Percentiles rank a stretch among this genome's conserved stretches.
Conservation (phyloP, 2,797 vertebrate species). For the Nasua narica region DNA sequence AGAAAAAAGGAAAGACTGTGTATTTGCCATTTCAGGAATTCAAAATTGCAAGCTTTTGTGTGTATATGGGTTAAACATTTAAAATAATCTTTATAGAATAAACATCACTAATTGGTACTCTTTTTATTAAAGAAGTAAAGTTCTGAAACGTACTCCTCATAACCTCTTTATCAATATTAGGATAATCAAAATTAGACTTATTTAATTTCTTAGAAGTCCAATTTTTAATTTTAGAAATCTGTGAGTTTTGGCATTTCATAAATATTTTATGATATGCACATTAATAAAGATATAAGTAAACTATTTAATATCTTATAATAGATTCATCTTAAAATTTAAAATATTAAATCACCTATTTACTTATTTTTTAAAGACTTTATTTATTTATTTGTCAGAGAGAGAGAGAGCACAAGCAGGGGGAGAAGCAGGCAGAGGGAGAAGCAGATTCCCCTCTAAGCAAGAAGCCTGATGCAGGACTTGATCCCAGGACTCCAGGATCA, state of each 20-base stretch:
- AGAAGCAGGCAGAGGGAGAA: neutral
- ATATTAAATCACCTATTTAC: neutral
- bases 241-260: neutral
- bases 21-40: neutral
- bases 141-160: neutral
- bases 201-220: neutral
- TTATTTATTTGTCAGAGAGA: neutral
- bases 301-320: neutral
- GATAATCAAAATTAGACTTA: neutral
- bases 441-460: neutral
- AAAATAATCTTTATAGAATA: neutral
- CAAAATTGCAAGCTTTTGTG: neutral
- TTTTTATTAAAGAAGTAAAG: neutral
- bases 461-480: no score
- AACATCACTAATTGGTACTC: neutral
- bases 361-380: neutral
- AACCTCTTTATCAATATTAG: neutral
- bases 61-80: neutral
- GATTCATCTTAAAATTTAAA: neutral
- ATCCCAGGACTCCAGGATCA: no score
- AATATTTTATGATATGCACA: neutral
- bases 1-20: neutral
- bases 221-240: slow-evolving; percentile 34
- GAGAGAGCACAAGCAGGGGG: neutral
- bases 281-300: neutral